Evolutionary conservation across 2,888 invertebrate species (phyloP), one percentile per base, ranked within the genome.

Genomic region (Amblyjoppa proteus): DNA sequence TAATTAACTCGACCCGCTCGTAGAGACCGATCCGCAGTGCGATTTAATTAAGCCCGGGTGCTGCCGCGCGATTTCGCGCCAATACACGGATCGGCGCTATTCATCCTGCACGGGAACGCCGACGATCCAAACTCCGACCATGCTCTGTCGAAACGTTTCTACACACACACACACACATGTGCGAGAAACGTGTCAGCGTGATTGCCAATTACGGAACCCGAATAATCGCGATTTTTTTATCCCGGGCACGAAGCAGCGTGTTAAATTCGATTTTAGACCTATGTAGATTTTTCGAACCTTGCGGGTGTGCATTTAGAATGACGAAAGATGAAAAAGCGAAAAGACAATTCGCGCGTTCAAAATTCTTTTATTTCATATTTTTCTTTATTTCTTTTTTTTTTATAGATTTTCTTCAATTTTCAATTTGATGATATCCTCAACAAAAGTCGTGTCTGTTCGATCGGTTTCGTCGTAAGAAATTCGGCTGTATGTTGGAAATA

Each of bases 21-120:
- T 6, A 20, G 56, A 78, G 58, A 77, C 69, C 81, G 81, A 78
- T 81, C 73, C 58, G 70, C 81, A 79, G 70, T 81, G 81, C 78
- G 78, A 85, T 85, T 85, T 78, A 81, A 85, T 84, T 84, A 78
- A 85, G 75, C 45, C 49, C 28, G 51, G 49, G 56, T 61, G 74
- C 41, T 28, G 28, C 20, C 20, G 28, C 34, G 49, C 34, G 34
- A 81, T 74, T 75, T 75, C 38, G 51, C 56, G 45, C 70, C 78
- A 45, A 45, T 20, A 56, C 20, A 16, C 11, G 11, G 20, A 4
- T 78, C 41, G 61, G n/a, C 41, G 31, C 53, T 71, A 61, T 68
- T 58, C 38, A 71, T 56, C 53, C 5, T 58, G 69, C 25, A 69
- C 69, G 69, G 13, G 5, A 45, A 49, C 34, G n/a, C 5, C 16